Percentiles rank a stretch among this genome's conserved stretches.
Conservation (phyloP, 1,140 invertebrate genomes). For the Cotesia chilonis region DNA sequence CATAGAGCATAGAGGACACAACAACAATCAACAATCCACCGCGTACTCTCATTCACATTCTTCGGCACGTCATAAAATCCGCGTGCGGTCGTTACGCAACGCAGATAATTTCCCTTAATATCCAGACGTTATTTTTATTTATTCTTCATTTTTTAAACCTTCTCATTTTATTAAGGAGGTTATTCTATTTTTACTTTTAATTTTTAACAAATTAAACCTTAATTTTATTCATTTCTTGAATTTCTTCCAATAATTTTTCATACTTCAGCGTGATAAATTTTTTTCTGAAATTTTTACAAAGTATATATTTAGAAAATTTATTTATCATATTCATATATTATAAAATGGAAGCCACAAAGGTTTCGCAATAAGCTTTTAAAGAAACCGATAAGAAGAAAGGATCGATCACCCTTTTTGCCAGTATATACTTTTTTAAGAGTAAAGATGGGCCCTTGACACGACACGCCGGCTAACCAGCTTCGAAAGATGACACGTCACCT, state of each 20-base stretch:
- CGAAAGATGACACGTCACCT: constrained; percentile 16
- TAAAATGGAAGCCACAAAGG: too few species aligned
- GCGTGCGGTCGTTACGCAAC: constrained; percentile 39
- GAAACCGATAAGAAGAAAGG: too few species aligned
- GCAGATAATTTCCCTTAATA: constrained; percentile 53
- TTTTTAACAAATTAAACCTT: too few species aligned
- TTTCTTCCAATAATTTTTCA: too few species aligned
- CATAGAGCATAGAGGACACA: not conserved
- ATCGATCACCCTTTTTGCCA: constrained; percentile 1
- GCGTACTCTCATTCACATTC: constrained; percentile 8
- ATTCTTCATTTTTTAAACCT: constrained; percentile 28
- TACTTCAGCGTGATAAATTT: too few species aligned
- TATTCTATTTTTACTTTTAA: too few species aligned
- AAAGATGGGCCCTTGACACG: not conserved
- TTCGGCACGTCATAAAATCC: constrained; percentile 39
- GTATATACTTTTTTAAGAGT: constrained; percentile 10
- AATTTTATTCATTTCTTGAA: too few species aligned
- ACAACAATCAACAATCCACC: not conserved
- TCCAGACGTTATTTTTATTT: constrained; percentile 47
- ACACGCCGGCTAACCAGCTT: constrained; percentile 9
- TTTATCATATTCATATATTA: too few species aligned
- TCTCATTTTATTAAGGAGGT: not conserved
- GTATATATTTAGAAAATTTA: too few species aligned
- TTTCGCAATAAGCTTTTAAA: too few species aligned
- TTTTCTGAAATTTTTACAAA: too few species aligned